Evolutionary conservation across 2,113 vertebrate species (phyloP).

Genomic region (Columbina picui): DNA sequence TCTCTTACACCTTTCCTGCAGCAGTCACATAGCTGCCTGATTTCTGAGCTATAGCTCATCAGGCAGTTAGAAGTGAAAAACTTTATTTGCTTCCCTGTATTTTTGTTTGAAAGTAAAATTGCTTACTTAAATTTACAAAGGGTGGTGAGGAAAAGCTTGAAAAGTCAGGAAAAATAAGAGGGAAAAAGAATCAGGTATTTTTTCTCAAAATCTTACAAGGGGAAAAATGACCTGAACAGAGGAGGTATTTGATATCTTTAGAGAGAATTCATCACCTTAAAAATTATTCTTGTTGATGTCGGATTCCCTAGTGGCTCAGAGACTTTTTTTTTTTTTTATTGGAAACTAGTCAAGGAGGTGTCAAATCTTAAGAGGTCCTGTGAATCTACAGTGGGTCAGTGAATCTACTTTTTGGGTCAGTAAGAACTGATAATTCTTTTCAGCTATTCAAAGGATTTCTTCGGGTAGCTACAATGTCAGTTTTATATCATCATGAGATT

Average conservation of each 20-base stretch:
- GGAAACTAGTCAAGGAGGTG: neutral
- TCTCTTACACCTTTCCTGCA: neutral
- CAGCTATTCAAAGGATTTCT: neutral
- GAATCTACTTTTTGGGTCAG: neutral
- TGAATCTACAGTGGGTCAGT: neutral
- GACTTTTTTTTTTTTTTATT: neutral
- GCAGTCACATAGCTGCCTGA: neutral
- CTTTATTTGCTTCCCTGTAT: neutral
- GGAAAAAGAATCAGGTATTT: neutral
- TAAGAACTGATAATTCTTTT: neutral
- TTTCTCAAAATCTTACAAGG: neutral
- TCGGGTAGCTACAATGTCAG: neutral
- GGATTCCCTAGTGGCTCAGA: neutral
- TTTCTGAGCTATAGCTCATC: neutral
- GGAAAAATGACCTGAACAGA: neutral
- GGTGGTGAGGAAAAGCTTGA: neutral
- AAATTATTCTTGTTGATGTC: neutral
- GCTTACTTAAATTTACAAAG: neutral
- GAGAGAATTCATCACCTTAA: neutral
- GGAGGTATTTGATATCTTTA: neutral
- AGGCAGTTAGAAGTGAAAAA: neutral
- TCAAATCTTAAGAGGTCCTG: neutral
- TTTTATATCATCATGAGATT: neutral
- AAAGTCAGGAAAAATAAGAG: neutral
- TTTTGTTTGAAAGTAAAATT: neutral